Conservation (phyloP, 2,888 invertebrate genomes). For the Acrocyrtus sp. region DNA sequence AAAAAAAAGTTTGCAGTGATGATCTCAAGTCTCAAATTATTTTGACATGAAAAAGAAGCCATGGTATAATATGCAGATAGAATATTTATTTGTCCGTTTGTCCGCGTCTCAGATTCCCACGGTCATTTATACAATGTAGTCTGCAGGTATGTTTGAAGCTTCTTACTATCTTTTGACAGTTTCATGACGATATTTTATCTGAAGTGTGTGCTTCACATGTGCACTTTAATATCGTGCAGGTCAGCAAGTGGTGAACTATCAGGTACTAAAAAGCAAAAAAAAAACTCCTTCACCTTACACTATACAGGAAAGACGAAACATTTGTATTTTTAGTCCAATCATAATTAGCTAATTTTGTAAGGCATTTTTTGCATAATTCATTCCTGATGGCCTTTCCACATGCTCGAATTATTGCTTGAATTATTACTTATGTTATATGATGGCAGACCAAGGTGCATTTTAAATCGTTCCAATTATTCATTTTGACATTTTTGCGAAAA, state of each 20-base stretch:
- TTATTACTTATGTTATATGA: neutral
- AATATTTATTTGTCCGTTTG: too few species aligned
- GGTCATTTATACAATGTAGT: constrained; percentile 15
- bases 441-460: neutral
- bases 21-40: too few species aligned
- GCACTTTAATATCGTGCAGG: neutral
- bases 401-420: neutral
- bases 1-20: too few species aligned
- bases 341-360: neutral
- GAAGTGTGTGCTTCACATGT: neutral
- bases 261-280: neutral
- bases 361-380: neutral
- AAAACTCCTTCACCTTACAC: neutral
- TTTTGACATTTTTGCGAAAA: neutral
- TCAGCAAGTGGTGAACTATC: too few species aligned
- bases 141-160: neutral
- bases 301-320: neutral
- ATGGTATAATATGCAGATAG: too few species aligned
- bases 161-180: constrained; percentile 28
- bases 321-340: too few species aligned
- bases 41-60: too few species aligned
- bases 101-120: constrained; percentile 39
- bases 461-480: neutral
- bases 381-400: neutral
- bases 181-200: constrained; percentile 1